These are phyloP conservation scores for Orchestia grillus DNA, from an alignment of 1,140 invertebrate genomes.

Conservation along the genomic window DNA sequence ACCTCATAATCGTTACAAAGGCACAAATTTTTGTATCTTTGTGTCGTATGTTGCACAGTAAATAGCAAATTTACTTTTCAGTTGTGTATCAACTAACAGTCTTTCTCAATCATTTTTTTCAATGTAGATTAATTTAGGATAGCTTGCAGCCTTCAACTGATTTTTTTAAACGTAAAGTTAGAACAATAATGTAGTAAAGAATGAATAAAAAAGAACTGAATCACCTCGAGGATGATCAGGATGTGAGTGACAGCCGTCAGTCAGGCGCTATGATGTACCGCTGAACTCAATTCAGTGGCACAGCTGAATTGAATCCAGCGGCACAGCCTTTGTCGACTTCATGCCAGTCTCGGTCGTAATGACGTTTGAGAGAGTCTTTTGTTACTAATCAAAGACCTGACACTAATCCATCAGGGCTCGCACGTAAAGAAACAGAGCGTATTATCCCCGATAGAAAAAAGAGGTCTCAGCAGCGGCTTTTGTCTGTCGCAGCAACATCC, in stretches of 20 bases:
- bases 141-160: too few species aligned
- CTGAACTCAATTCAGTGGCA: not conserved
- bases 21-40: too few species aligned
- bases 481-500: not conserved
- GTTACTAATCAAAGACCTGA: not conserved
- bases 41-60: too few species aligned
- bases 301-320: too few species aligned
- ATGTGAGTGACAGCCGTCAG: not conserved
- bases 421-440: not conserved
- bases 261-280: not conserved
- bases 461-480: not conserved
- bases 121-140: too few species aligned
- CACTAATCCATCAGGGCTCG: not conserved
- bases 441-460: not conserved
- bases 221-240: not conserved
- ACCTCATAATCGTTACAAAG: too few species aligned
- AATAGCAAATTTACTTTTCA: too few species aligned
- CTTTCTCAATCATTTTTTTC: too few species aligned
- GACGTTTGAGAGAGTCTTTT: not conserved
- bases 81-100: too few species aligned
- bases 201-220: not conserved
- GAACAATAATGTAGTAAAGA: not conserved
- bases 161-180: not conserved
- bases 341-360: not conserved
- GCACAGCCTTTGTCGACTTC: not conserved